Evolutionary conservation across 2,113 vertebrate genomes (phyloP).

Genomic region (Datnioides undecimradiatus): DNA sequence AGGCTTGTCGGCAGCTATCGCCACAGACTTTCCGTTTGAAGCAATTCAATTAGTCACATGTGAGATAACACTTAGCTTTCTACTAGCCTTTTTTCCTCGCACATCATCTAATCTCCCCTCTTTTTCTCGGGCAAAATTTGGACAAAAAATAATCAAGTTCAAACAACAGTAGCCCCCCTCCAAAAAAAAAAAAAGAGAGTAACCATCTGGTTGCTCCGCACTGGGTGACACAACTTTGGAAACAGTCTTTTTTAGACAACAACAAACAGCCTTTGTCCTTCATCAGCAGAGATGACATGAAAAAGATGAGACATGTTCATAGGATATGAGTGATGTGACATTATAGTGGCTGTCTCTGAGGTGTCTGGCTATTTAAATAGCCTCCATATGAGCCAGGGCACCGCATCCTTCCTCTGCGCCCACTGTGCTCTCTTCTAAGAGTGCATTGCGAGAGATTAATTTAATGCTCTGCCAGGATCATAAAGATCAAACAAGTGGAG

Average conservation of each 20-base stretch:
- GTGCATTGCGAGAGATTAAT: conserved; percentile 92
- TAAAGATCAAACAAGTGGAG: conserved; percentile 97
- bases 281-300: conserved; percentile 73
- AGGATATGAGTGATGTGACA: conserved; percentile 71
- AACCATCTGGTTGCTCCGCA: conserved; percentile 76
- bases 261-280: conserved; percentile 80
- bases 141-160: conserved; percentile 70
- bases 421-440: conserved; percentile 70
- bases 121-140: conserved; percentile 61
- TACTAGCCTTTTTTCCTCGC: conserved; percentile 60
- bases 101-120: conserved; percentile 64
- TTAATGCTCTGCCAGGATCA: conserved; percentile 92
- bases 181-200: conserved; percentile 13
- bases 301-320: conserved; percentile 66
- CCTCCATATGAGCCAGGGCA: conserved; percentile 66
- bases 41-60: conserved; percentile 84
- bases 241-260: conserved; percentile 63
- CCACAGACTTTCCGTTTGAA: conserved; percentile 81
- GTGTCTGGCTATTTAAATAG: conserved; percentile 68
- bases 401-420: conserved; percentile 65
- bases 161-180: conserved; percentile 44
- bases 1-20: conserved; percentile 81
- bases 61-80: conserved; percentile 78
- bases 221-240: conserved; percentile 72
- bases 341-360: conserved; percentile 71